A percentile compares a stretch with the other conserved stretches of the same genome.
phyloP scores from a whole-genome alignment of 2,888 invertebrate genomes.

The Campoplex nolae region DNA sequence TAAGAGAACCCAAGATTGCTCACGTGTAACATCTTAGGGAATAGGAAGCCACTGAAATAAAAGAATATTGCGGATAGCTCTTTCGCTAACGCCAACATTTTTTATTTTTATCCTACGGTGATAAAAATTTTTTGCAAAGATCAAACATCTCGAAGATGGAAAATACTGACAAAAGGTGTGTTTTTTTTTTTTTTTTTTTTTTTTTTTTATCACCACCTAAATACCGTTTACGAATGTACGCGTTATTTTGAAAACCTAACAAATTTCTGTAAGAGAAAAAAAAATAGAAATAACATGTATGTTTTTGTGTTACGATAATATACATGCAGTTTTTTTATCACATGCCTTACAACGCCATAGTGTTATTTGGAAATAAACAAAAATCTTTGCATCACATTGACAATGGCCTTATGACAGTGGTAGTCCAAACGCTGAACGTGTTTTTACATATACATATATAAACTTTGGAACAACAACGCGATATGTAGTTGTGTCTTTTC shows the following conservation, averaged over 20 bases:
- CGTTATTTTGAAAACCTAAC: neutral
- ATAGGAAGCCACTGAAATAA: neutral
- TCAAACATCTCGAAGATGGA: neutral
- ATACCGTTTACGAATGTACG: neutral
- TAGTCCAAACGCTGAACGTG: too few relatives aligned
- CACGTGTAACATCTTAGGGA: neutral
- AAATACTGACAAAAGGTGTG: neutral
- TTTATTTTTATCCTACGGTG: neutral
- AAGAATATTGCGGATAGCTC: neutral
- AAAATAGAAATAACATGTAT: neutral
- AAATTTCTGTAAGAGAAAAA: neutral
- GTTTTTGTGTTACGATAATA: neutral
- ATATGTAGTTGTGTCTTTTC: too few relatives aligned
- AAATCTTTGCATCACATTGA: neutral
- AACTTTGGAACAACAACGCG: too few relatives aligned
- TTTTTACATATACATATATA: too few relatives aligned
- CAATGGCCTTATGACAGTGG: neutral
- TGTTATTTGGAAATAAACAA: constrained; percentile 9
- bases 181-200: too few relatives aligned
- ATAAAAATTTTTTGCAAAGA: neutral
- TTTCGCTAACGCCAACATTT: neutral
- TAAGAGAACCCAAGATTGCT: neutral
- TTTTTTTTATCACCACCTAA: too few relatives aligned
- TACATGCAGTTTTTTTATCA: constrained; percentile 7
- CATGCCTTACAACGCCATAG: neutral